These are phyloP conservation scores for Corythoichthys intestinalis DNA, from an alignment of 2,113 vertebrate species.

Conservation along the genomic window DNA sequence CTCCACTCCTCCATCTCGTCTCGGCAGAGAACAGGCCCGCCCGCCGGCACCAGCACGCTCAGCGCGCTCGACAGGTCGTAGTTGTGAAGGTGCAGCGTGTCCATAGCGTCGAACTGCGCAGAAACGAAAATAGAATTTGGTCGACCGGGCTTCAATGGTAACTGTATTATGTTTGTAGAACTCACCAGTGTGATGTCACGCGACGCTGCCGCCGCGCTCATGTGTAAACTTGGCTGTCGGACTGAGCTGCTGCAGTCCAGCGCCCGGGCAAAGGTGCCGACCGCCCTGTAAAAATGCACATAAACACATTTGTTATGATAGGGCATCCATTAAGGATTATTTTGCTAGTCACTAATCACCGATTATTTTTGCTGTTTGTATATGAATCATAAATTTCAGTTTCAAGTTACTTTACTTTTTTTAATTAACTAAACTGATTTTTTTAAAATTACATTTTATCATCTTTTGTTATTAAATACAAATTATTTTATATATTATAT, in stretches of 20 bases:
- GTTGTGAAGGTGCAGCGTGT: conserved; percentile 88
- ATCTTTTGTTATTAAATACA: too few relatives aligned
- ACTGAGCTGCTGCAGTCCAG: conserved; percentile 96
- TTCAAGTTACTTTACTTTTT: too few relatives aligned
- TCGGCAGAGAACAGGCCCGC: conserved; percentile 91
- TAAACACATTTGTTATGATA: neutral
- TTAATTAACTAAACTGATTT: too few relatives aligned
- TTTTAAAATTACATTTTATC: too few relatives aligned
- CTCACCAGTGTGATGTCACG: conserved; percentile 96
- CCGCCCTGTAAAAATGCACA: conserved; percentile 73
- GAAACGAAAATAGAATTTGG: neutral
- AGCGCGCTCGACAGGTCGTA: conserved; percentile 92
- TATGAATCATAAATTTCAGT: too few relatives aligned
- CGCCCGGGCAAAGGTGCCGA: conserved; percentile 92
- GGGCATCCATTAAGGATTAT: too few relatives aligned
- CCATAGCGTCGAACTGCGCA: conserved; percentile 92
- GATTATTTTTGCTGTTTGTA: too few relatives aligned
- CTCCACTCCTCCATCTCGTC: conserved; percentile 99
- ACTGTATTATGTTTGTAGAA: neutral
- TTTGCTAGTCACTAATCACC: too few relatives aligned
- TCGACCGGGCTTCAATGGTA: neutral
- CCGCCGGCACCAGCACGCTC: conserved; percentile 89
- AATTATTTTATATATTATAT: too few relatives aligned
- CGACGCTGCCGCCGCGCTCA: conserved; percentile 95
- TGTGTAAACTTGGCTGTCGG: conserved; percentile 93